Evolutionary conservation across 2,113 vertebrate genomes (phyloP).

Genomic region (Mesitornis unicolor): DNA sequence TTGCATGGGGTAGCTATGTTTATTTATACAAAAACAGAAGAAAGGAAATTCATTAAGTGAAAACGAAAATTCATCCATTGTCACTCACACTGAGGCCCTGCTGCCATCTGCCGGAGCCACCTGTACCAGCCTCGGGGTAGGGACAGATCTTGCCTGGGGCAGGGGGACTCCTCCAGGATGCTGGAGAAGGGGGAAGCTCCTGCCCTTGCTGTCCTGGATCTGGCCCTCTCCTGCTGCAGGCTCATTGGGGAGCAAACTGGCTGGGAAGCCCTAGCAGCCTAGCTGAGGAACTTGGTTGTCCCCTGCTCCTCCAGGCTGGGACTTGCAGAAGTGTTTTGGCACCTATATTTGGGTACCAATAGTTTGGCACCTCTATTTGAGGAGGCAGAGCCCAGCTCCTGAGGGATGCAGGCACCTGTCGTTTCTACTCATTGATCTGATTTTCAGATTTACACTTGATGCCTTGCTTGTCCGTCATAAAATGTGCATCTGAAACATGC

Average conservation of each 20-base stretch:
- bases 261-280: too few species aligned
- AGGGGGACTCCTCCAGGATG: rapidly evolving
- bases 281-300: too few species aligned
- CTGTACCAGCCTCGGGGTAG: rapidly evolving
- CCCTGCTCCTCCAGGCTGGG: neutral
- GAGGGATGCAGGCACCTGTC: too few species aligned
- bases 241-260: neutral
- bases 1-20: rapidly evolving
- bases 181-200: neutral
- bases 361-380: rapidly evolving
- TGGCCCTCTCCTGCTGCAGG: rapidly evolving
- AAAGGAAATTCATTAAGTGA: too few species aligned
- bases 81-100: neutral
- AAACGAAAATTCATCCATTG: rapidly evolving
- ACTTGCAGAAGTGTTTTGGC: neutral
- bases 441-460: neutral
- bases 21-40: neutral
- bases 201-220: neutral
- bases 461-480: neutral
- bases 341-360: rapidly evolving
- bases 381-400: neutral
- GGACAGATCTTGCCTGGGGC: rapidly evolving
- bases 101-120: conserved; percentile 42
- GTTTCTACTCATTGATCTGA: neutral
- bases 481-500: rapidly evolving